Evolutionary conservation across 2,113 vertebrate genomes (phyloP).

Genomic region (Gobio gobio): DNA sequence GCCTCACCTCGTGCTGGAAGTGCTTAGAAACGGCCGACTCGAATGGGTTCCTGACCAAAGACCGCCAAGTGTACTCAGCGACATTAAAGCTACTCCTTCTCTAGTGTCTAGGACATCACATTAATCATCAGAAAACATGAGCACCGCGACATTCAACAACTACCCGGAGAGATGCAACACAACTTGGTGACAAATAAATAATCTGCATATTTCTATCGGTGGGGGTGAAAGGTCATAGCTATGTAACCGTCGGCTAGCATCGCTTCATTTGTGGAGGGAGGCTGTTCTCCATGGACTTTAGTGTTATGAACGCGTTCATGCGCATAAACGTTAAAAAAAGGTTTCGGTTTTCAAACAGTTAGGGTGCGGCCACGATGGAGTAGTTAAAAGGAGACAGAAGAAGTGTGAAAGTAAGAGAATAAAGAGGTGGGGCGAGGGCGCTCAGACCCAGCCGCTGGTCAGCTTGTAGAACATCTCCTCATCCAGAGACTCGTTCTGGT

Average conservation of each 20-base stretch:
- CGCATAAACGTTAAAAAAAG: conserved; percentile 55
- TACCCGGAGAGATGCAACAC: conserved; percentile 11
- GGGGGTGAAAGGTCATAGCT: conserved; percentile 38
- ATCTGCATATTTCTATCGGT: conserved; percentile 20
- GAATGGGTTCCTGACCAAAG: not conserved
- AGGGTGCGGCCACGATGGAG: conserved; percentile 65
- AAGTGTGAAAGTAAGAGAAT: conserved; percentile 52
- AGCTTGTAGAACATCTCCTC: conserved; percentile 99
- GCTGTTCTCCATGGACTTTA: conserved; percentile 20
- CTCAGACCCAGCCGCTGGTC: conserved; percentile 97
- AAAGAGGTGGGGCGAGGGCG: not conserved
- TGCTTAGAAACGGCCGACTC: conserved; percentile 65
- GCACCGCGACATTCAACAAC: conserved; percentile 25
- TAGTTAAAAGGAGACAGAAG: conserved; percentile 57
- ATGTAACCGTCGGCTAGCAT: not conserved
- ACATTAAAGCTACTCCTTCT: conserved; percentile 21
- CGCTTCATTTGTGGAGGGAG: conserved; percentile 16
- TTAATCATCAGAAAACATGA: not conserved
- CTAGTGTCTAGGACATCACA: not conserved
- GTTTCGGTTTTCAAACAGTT: conserved; percentile 60
- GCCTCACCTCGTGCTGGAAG: conserved; percentile 53
- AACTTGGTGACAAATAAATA: conserved; percentile 37
- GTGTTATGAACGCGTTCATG: conserved; percentile 52
- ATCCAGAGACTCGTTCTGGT: conserved; percentile 97
- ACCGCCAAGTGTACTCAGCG: not conserved